These are phyloP conservation scores for Pteronura brasiliensis DNA, from an alignment of 2,113 vertebrate species.

Conservation along the genomic window DNA sequence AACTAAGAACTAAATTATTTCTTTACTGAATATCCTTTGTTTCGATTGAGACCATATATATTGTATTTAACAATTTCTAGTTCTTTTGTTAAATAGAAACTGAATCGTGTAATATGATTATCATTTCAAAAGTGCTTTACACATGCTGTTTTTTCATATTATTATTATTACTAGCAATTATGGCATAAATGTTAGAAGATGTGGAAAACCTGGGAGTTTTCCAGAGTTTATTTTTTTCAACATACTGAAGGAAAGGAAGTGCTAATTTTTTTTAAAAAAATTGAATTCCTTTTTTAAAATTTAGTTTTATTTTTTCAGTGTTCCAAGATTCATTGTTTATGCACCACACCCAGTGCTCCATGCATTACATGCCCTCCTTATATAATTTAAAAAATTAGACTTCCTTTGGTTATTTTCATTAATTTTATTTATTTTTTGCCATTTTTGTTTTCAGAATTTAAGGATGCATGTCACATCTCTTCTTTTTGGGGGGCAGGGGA, in stretches of 20 bases:
- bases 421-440: not conserved
- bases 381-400: not conserved
- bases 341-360: too few relatives aligned
- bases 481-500: not conserved
- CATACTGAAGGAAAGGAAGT: not conserved
- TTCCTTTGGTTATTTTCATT: not conserved
- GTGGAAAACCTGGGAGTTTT: not conserved
- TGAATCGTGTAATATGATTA: not conserved
- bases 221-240: not conserved
- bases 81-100: constrained; percentile 7
- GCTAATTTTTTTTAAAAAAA: not conserved
- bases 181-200: not conserved
- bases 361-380: too few relatives aligned
- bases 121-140: not conserved
- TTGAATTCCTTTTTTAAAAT: too few relatives aligned
- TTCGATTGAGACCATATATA: not conserved
- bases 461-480: not conserved
- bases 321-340: too few relatives aligned
- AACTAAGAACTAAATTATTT: not conserved
- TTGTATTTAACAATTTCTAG: not conserved
- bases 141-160: not conserved
- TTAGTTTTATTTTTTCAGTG: too few relatives aligned
- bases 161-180: not conserved
- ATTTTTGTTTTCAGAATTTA: not conserved
- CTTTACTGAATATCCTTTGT: not conserved